These are phyloP conservation scores for Pentalonia nigronervosa DNA, from an alignment of 1,140 invertebrate genomes.

Conservation along the genomic window DNA sequence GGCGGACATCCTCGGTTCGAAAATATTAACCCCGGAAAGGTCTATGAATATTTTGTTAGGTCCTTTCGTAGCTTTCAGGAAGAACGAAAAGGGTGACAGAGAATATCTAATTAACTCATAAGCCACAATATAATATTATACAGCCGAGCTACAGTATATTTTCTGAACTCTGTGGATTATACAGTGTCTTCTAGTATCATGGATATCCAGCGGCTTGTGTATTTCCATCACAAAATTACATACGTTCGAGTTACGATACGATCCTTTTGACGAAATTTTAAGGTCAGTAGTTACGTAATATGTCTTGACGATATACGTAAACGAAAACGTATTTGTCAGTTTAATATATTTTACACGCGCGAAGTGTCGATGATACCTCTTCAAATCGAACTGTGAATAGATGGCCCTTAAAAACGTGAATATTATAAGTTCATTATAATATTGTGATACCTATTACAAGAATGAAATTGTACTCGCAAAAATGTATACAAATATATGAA, in stretches of 20 bases:
- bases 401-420: no score
- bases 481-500: no score
- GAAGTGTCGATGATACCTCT: no score
- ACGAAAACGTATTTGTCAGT: background rate
- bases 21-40: background rate
- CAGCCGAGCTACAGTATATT: background rate
- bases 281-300: background rate
- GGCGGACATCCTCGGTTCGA: background rate
- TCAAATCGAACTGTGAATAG: no score
- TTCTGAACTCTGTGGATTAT: background rate
- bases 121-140: background rate
- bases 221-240: background rate
- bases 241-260: background rate
- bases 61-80: background rate
- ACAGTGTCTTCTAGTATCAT: background rate
- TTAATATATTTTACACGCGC: background rate
- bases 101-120: background rate
- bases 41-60: background rate
- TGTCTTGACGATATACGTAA: background rate
- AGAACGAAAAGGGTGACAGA: background rate
- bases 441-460: no score
- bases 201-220: background rate
- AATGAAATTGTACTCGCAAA: no score
- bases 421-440: no score
- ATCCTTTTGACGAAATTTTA: background rate